These are phyloP conservation scores for Sipha flava DNA, from an alignment of 1,140 invertebrate species.

Conservation along the genomic window DNA sequence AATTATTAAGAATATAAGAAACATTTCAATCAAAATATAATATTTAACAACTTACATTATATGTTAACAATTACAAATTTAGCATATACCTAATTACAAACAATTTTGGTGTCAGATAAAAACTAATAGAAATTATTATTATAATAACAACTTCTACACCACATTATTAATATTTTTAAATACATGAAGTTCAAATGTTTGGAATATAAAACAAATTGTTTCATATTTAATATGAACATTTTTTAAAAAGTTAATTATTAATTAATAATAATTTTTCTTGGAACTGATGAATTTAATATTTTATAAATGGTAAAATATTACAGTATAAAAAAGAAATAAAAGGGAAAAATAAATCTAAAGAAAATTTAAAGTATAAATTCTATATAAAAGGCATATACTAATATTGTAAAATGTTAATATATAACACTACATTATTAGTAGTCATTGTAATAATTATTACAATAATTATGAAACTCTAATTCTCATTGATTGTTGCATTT, in stretches of 20 bases:
- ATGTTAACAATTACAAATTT: neutral
- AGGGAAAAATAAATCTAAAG: neutral
- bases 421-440: neutral
- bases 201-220: neutral
- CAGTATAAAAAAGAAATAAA: neutral
- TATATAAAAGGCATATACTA: constrained; percentile 10
- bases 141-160: neutral
- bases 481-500: neutral
- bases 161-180: neutral
- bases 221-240: neutral
- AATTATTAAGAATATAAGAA: neutral
- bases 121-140: neutral
- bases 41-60: neutral
- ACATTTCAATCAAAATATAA: neutral
- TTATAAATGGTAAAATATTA: neutral
- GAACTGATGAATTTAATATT: neutral
- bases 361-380: neutral
- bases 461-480: neutral
- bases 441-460: neutral
- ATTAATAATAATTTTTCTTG: neutral
- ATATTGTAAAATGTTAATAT: constrained; percentile 8
- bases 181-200: neutral
- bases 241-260: neutral
- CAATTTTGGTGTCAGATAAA: neutral
- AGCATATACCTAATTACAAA: neutral